These are phyloP conservation scores for Corythaeola cristata DNA, from an alignment of 2,113 vertebrate genomes.

Conservation along the genomic window DNA sequence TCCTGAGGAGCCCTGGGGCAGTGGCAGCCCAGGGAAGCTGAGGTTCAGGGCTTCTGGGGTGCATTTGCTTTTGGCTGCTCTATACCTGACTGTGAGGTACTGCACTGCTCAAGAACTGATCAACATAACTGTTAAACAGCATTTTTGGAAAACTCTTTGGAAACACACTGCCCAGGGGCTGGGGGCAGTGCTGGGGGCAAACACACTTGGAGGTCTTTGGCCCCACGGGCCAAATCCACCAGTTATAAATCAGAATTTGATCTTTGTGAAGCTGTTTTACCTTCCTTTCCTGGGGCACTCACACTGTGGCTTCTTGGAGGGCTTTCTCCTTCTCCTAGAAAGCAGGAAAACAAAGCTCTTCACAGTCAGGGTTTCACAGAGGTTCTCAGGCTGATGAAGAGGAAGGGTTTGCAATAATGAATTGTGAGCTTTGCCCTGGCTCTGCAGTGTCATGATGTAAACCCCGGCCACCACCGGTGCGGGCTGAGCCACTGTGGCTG, in stretches of 20 bases:
- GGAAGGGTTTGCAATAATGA: neutral
- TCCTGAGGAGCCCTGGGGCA: neutral
- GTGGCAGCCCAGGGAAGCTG: neutral
- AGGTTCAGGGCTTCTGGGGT: neutral
- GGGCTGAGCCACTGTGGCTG: neutral
- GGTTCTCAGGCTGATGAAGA: neutral
- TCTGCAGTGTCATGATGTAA: neutral
- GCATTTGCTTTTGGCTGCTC: neutral
- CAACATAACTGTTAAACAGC: fast-evolving
- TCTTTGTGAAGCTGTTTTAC: neutral
- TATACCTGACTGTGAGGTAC: neutral
- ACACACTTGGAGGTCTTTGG: fast-evolving
- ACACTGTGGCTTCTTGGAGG: fast-evolving
- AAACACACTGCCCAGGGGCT: neutral
- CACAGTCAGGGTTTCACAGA: neutral
- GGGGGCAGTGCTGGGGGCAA: neutral
- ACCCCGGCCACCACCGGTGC: fast-evolving
- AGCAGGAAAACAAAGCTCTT: neutral
- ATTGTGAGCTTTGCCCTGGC: neutral
- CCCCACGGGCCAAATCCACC: neutral
- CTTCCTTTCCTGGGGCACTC: neutral
- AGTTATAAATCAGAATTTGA: neutral
- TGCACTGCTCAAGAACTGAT: neutral
- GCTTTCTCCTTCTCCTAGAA: neutral
- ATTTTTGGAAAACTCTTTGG: neutral